Evolutionary conservation across 2,113 vertebrate species (phyloP).

Genomic region (Antechinus flavipes): DNA sequence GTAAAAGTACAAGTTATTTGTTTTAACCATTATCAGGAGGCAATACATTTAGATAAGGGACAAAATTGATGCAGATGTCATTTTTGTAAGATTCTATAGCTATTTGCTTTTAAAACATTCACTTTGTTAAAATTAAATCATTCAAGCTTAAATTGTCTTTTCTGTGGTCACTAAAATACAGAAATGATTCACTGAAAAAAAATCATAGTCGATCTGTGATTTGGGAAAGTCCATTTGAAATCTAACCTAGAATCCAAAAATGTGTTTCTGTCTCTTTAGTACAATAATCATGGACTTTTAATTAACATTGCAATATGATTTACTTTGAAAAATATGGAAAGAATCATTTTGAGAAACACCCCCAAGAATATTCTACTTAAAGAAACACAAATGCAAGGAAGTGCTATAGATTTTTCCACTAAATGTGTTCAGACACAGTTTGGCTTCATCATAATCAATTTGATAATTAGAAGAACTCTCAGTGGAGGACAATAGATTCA

Average conservation of each 20-base stretch:
- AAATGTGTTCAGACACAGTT: constrained; percentile 30
- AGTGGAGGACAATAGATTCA: constrained; percentile 48
- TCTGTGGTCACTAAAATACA: constrained; percentile 13
- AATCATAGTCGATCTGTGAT: background rate
- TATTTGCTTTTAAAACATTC: background rate
- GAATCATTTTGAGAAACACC: background rate
- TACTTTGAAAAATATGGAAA: background rate
- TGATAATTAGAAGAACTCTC: constrained; percentile 55
- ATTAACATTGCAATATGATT: constrained; percentile 18
- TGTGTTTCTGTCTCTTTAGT: background rate
- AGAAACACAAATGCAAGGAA: background rate
- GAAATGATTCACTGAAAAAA: constrained; percentile 17
- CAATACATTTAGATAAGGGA: background rate
- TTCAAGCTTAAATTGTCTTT: background rate
- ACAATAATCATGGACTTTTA: constrained; percentile 10
- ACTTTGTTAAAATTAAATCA: background rate
- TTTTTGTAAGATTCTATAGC: background rate
- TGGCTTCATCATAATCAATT: constrained; percentile 52
- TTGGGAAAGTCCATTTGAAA: background rate
- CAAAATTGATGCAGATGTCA: background rate
- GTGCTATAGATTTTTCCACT: constrained; percentile 1
- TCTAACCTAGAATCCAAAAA: constrained; percentile 28
- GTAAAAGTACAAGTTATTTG: background rate
- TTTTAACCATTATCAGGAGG: background rate
- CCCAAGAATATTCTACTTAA: constrained; percentile 7